These are phyloP conservation scores for Tetrax tetrax DNA, from an alignment of 2,113 vertebrate species.

Conservation along the genomic window DNA sequence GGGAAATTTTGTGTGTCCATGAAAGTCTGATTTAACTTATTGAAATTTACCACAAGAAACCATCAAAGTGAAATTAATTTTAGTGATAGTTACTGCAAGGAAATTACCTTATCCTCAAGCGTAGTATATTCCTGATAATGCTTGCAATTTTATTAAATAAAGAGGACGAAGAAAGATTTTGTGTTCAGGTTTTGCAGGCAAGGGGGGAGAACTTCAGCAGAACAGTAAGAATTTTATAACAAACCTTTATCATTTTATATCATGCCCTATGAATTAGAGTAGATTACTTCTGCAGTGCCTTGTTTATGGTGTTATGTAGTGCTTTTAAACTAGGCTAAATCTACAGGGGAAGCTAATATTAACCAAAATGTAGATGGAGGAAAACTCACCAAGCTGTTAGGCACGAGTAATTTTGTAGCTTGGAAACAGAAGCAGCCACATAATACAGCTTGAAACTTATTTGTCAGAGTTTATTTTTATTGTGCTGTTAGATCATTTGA, in stretches of 20 bases:
- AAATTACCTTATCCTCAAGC: neutral
- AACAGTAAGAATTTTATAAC: neutral
- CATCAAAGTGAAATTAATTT: neutral
- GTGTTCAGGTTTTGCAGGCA: neutral
- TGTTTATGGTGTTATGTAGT: neutral
- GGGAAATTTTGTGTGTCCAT: neutral
- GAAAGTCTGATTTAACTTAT: neutral
- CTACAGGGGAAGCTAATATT: neutral
- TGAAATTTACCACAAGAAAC: neutral
- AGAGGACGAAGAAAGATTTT: neutral
- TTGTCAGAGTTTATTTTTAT: neutral
- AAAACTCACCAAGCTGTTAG: neutral
- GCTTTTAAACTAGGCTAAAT: neutral
- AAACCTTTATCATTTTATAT: neutral
- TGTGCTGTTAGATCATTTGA: neutral
- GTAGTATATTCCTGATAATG: neutral
- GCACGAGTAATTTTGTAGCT: neutral
- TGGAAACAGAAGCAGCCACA: neutral
- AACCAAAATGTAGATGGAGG: neutral
- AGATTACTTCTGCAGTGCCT: neutral
- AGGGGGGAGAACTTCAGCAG: neutral
- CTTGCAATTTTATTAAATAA: neutral
- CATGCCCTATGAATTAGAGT: neutral
- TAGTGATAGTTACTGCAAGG: neutral
- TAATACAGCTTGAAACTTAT: neutral